These are phyloP conservation scores for Macrostomum cliftonense DNA, from an alignment of 2,888 invertebrate species.

Conservation along the genomic window DNA sequence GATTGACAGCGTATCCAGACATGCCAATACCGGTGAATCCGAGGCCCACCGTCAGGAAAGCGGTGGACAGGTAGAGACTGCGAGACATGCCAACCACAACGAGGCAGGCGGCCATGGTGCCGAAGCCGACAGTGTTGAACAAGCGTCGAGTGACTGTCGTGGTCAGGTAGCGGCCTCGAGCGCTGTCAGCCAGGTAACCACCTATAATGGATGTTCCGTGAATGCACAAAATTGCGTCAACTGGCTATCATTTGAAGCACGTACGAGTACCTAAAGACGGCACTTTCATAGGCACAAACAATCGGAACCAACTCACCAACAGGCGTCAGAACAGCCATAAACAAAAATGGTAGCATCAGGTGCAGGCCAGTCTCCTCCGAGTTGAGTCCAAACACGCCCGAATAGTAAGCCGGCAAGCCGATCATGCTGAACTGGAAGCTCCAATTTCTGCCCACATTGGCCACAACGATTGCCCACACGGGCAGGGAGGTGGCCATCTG, in stretches of 20 bases:
- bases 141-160: conserved; percentile 2
- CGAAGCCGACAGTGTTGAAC: conserved; percentile 8
- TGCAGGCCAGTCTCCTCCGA: conserved; percentile 1
- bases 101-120: background rate
- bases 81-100: conserved; percentile 4
- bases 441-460: conserved; percentile 12
- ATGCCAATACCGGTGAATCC: background rate
- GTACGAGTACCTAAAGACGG: no score
- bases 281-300: no score
- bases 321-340: conserved; percentile 8
- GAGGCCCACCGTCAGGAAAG: conserved; percentile 2
- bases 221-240: no score
- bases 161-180: no score
- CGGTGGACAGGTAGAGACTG: background rate
- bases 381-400: background rate
- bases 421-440: conserved; percentile 12
- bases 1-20: no score
- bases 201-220: no score
- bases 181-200: no score
- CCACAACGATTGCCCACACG: conserved; percentile 12
- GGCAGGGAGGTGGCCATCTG: conserved; percentile 11
- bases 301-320: no score
- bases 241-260: no score
- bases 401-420: conserved; percentile 8
- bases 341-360: conserved; percentile 5